Evolutionary conservation across 2,888 invertebrate genomes (phyloP), one percentile per base, ranked within the genome.

Genomic region (Nemotelus pantherinus): DNA sequence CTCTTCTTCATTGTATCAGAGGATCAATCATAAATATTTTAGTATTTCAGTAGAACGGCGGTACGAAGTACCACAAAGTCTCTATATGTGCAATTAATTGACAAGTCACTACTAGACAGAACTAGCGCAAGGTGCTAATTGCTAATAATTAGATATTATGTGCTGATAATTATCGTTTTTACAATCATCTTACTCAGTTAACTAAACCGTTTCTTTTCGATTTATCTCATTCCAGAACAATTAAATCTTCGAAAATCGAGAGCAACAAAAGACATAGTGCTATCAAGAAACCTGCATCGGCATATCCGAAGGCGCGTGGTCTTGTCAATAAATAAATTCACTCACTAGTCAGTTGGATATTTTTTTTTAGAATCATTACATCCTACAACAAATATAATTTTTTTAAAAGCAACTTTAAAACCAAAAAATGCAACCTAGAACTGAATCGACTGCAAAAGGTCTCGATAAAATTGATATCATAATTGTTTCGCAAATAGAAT

Each of bases 241-340:
- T 82, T 1, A 83, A 84, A 43, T 83, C 85, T 9, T 83, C 83
- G 41, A 83, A 82, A 79, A 79, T 80, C 39, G 87, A 87, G 70
- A 84, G 85, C 9, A 86, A 85, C 77, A 83, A 86, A 63, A 84
- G 86, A 74, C 85, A 85, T 25, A 80, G 81, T 70, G 77, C 78
- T 58, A 65, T 83, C 47, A 88, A 87, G 78, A 87, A 87, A 78
- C 86, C 87, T 7, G 84, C 86, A 39, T 88, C 88, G 2, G 87
- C 87, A 2, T 87, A 86, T 82, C 88, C 87, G 48, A 88, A 87
- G 82, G 85, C 87, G 2, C 83, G 87, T 48, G 87, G 87, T 10
- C 82, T 87, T 80, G 86, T 87, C 78, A 87, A 86, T 82, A 88
- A 87, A 81, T 87, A 85, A 80, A 77, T 39, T 25, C 65, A 64